Conservation (phyloP, 2,797 vertebrate species). For the Pteronotus mesoamericanus region DNA sequence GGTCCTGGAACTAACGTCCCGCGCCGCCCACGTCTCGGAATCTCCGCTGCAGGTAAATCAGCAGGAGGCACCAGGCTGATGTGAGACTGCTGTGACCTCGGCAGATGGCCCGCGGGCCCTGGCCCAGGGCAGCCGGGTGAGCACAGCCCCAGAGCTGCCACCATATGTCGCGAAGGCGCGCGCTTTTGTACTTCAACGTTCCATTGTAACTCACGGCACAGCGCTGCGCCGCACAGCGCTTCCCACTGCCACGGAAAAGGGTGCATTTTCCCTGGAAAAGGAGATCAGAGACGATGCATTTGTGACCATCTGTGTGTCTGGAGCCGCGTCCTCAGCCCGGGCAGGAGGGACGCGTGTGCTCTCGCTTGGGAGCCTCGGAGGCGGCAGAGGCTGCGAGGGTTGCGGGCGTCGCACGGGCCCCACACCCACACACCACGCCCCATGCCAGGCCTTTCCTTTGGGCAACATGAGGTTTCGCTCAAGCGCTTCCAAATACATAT, state of each 20-base stretch:
- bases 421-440: not conserved
- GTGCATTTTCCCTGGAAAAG: conserved; percentile 45
- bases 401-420: too few relatives aligned
- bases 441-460: not conserved
- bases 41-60: too few relatives aligned
- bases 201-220: conserved; percentile 62
- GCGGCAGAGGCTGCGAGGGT: not conserved
- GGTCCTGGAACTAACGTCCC: too few relatives aligned
- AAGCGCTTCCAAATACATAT: not conserved
- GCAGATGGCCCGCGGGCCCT: too few relatives aligned
- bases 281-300: conserved; percentile 41
- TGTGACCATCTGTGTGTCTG: conserved; percentile 26
- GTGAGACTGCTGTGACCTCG: too few relatives aligned
- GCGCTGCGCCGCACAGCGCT: conserved; percentile 27
- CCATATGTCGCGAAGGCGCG: conserved; percentile 58
- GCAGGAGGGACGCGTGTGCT: conserved; percentile 38
- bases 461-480: not conserved
- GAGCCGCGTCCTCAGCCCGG: conserved; percentile 46
- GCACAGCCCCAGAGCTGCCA: too few relatives aligned
- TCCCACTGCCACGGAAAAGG: not conserved
- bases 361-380: conserved; percentile 10
- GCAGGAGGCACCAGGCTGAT: too few relatives aligned
- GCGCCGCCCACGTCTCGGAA: too few relatives aligned
- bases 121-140: conserved; percentile 47
- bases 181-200: conserved; percentile 55